A percentile compares a stretch with the other conserved stretches of the same genome.
Evolutionary conservation across 1,140 invertebrate genomes (phyloP).

Genomic region (Drosophila nebulosa): DNA sequence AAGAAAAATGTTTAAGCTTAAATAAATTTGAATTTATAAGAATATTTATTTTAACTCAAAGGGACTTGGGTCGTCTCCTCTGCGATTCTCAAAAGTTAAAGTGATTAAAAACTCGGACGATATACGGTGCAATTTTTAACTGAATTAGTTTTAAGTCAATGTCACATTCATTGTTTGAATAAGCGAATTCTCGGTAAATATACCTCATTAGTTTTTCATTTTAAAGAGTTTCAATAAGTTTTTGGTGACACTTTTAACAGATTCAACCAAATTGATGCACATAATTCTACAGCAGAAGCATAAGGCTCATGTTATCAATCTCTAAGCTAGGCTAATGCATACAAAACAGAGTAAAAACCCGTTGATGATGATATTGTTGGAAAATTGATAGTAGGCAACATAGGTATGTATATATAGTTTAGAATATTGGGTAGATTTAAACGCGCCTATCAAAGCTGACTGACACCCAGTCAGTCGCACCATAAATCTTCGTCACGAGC

Average conservation of each 20-base stretch:
- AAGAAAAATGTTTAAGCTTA: no score
- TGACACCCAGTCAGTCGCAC: conserved; percentile 40
- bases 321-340: not conserved
- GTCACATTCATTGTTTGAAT: no score
- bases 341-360: not conserved
- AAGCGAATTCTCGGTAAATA: no score
- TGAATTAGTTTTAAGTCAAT: no score
- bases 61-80: no score
- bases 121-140: no score
- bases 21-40: no score
- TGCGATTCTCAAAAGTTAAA: no score
- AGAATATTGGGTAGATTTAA: conserved; percentile 42
- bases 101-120: no score
- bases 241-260: not conserved
- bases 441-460: conserved; percentile 48
- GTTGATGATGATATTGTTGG: conserved; percentile 9
- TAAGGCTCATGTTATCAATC: not conserved
- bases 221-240: no score
- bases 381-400: conserved; percentile 28
- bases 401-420: conserved; percentile 15
- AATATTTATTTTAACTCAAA: no score
- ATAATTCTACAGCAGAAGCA: not conserved
- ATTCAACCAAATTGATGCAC: not conserved
- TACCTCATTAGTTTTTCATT: no score
- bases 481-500: conserved; percentile 78